Base-by-base conservation (phyloP, 2,888 invertebrate genomes). In the Lepidochrysops patricia region DNA sequence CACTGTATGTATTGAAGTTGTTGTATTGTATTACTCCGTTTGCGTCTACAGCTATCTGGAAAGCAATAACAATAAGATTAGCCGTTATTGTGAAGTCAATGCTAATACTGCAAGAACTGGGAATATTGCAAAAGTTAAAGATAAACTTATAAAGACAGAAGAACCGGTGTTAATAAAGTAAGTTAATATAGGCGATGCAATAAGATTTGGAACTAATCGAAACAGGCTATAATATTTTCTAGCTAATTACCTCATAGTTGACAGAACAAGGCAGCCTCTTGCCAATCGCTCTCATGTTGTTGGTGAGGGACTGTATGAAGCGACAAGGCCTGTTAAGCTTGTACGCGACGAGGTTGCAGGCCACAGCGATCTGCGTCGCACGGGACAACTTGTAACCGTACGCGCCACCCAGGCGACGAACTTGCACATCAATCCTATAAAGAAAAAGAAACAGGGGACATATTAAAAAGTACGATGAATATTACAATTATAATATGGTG, bases 351-450 rank as follows among this genome's bases (percentile, higher is more conserved):
- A 95, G 70, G 0, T 93, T 92, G 61, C 92, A 91, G 0, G 93
- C 92, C 15, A 91, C 85, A 0, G 92, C 86, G 1, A 91, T 72
- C 26, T 90, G 81, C 7, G 81, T 71, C 4, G 86, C 80, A 15
- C 94, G 84, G 0, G 91, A 86, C 63, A 94, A 90, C 76, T 96
- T 96, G 0, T 89, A 86, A 0, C 96, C 96, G 68, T 93, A 96
- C 0, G 87, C 93, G 4, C 96, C 96, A 0, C 96, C 95, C 1
- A 95, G 66, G 57, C 96, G 90, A 57, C 92, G 89, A 0, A 94
- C 92, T 49, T 60, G 49, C 2, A 72, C 67, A 54, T 71, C 66
- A 19, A 70, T 64, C 26, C 68, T 70, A 7, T 37, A 64, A 59
- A 19, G 29, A n/a, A n/a, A n/a, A n/a, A n/a, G n/a, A n/a, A 29